phyloP scores from a whole-genome alignment of 2,113 vertebrate species.

The Uropsilus gracilis region DNA sequence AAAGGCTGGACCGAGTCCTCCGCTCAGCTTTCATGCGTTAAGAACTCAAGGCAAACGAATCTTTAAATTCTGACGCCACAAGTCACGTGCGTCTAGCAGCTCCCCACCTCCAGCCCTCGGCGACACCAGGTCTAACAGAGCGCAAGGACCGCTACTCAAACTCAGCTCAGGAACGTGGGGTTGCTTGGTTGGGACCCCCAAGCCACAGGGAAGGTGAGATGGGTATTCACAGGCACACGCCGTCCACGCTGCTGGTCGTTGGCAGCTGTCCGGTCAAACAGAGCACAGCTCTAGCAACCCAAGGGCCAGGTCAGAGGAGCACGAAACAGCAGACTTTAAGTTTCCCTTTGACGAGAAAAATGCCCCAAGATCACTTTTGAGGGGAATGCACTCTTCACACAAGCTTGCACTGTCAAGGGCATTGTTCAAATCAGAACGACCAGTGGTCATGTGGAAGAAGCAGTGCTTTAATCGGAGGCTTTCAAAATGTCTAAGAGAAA shows the following conservation, averaged over 20 bases:
- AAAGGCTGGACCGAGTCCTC: not conserved
- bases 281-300: not conserved
- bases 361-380: not conserved
- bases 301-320: not conserved
- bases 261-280: not conserved
- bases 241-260: not conserved
- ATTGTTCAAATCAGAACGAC: constrained; percentile 39
- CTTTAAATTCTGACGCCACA: constrained; percentile 37
- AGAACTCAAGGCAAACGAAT: constrained; percentile 15
- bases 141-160: not conserved
- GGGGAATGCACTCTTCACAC: not conserved
- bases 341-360: constrained; percentile 16
- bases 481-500: constrained; percentile 46
- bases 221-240: not conserved
- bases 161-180: not conserved
- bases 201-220: not conserved
- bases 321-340: not conserved
- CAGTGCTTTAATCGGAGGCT: constrained; percentile 32
- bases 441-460: not conserved
- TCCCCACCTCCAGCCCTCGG: not conserved
- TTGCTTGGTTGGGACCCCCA: not conserved
- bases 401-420: not conserved
- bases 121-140: not conserved
- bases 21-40: not conserved
- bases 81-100: not conserved